Percentiles rank a stretch among this genome's conserved stretches.
phyloP scores from a whole-genome alignment of 2,113 vertebrate species.

The Corythornis madagascariensis region DNA sequence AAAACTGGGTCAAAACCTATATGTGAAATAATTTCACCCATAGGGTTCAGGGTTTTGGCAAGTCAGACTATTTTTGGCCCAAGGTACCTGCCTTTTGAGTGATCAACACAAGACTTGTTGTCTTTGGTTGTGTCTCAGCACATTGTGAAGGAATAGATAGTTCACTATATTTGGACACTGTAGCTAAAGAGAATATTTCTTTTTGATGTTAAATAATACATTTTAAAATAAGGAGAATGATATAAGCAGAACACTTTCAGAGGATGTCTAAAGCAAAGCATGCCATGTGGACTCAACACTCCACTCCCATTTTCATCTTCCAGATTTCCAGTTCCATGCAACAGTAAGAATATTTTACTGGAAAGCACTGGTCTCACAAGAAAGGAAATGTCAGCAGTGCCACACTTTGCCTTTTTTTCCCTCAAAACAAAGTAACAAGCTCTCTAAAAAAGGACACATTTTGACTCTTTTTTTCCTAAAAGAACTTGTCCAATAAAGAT shows the following conservation, averaged over 20 bases:
- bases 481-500: background rate
- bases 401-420: background rate
- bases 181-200: background rate
- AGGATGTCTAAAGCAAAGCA: background rate
- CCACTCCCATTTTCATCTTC: background rate
- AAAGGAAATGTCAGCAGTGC: constrained; percentile 9
- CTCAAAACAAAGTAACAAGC: background rate
- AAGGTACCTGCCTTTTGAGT: background rate
- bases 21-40: constrained; percentile 15
- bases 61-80: background rate
- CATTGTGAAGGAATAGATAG: background rate
- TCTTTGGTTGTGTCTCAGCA: background rate
- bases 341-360: background rate
- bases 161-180: background rate
- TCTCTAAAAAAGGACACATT: background rate
- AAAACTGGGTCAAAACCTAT: constrained; percentile 10
- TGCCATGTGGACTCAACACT: background rate
- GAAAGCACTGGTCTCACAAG: background rate
- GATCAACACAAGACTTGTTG: background rate
- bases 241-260: background rate
- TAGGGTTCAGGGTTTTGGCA: background rate
- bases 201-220: background rate
- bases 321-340: background rate
- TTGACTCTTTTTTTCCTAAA: background rate
- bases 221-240: background rate